A percentile compares a stretch with the other conserved stretches of the same genome.
Conservation (phyloP, 2,888 invertebrate species). For the Ophraella communa region DNA sequence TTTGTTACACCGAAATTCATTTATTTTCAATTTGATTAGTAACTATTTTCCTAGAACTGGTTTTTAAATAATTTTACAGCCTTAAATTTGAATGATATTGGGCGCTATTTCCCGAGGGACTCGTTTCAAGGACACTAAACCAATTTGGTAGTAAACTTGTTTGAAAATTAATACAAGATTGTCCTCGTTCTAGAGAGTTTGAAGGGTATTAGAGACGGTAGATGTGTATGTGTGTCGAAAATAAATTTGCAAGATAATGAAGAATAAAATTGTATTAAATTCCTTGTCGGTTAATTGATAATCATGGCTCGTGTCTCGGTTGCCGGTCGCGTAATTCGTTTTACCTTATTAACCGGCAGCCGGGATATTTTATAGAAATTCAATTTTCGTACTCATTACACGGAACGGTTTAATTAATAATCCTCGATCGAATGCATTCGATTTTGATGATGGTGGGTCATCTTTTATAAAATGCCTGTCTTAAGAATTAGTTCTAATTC, state of each 20-base stretch:
- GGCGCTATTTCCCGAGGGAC: background rate
- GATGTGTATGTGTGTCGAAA: constrained; percentile 26
- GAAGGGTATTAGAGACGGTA: constrained; percentile 19
- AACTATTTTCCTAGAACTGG: too few relatives aligned
- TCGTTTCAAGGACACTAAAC: constrained; percentile 16
- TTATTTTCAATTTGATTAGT: too few relatives aligned
- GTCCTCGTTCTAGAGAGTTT: constrained; percentile 1
- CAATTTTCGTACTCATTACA: constrained; percentile 42
- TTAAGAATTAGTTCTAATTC: too few relatives aligned
- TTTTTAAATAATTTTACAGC: background rate
- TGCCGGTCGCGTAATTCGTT: constrained; percentile 40
- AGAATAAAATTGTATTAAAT: constrained; percentile 41
- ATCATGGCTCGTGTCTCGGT: constrained; percentile 39
- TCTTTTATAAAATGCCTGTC: background rate
- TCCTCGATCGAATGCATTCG: background rate
- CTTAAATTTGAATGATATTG: background rate
- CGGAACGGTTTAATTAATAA: constrained; percentile 32
- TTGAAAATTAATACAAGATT: constrained; percentile 33
- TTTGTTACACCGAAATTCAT: too few relatives aligned
- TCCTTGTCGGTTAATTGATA: constrained; percentile 43
- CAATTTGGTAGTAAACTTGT: constrained; percentile 31
- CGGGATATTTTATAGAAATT: constrained; percentile 45
- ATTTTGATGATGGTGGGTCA: background rate
- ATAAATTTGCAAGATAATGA: constrained; percentile 37
- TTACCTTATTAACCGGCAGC: constrained; percentile 41